Evolutionary conservation across 2,888 invertebrate genomes (phyloP), one percentile per base, ranked within the genome.

Genomic region (Pachymerium ferrugineum): DNA sequence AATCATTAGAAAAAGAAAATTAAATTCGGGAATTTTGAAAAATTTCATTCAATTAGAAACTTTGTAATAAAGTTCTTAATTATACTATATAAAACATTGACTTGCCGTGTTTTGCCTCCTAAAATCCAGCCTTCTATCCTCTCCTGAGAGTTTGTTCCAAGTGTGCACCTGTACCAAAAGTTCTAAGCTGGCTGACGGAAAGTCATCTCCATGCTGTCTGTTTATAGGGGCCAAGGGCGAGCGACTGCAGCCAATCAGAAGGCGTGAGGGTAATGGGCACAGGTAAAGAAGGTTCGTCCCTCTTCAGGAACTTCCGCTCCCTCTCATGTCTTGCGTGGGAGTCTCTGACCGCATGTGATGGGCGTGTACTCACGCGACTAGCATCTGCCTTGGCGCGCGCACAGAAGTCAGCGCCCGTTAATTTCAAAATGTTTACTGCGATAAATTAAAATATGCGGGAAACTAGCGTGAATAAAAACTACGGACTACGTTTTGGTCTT

Each of bases 321-420:
- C 62, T 62, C 62, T 62, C 62, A 25, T 28, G 62, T 62, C 62
- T 62, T 62, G 62, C 62, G 62, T 62, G 62, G 62, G 62, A 62
- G 62, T 62, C 62, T 62, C 62, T 62, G 62, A 62, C 62, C 62
- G 62, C 62, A 22, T 25, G 62, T 62, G 28, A 62, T 10, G 62
- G 62, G 62, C 62, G 62, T 62, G 62, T 10, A n/a, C 62, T 62
- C 62, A 62, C 62, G 62, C 62, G 62, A 62, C 62, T 12, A 62
- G 62, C 62, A 62, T 62, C 62, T 62, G 62, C 62, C 62, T 62
- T 62, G 28, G 62, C 62, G 62, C 62, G 62, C 62, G 62, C 62
- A 62, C 62, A 62, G 62, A 25, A 62, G 62, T 62, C 62, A 62
- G 28, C 62, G 62, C 25, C 62, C 62, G 62, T 62, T 62, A 62